Base-by-base conservation (phyloP, 2,797 vertebrate species). In the Mastacembelus armatus region DNA sequence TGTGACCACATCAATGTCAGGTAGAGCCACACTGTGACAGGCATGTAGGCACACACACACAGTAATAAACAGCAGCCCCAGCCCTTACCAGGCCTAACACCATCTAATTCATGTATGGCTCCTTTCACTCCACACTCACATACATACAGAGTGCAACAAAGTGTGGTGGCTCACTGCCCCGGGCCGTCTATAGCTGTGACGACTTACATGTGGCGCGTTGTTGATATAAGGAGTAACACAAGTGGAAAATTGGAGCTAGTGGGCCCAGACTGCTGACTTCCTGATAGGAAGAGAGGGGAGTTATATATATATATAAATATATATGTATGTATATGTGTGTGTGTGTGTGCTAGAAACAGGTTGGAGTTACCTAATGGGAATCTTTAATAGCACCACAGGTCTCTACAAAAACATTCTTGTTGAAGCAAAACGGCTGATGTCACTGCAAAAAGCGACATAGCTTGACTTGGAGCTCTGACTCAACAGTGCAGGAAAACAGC, bases 181-280 rank as follows among this genome's bases (percentile, higher is more conserved):
- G 18, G 68, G 35, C 67, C 32, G 60, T 70, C 84, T 85, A 70
- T 89, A 93, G 88, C 90, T 88, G 91, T 92, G 91, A 92, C 86
- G 90, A 91, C 83, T 88, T 86, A 79, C 86, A 78, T 91, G 89
- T 90, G 89, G 87, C 76, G 71, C 64, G 65, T 68, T 92, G 91
- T 92, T 93, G 89, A 93, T 90, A 89, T 81, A 92, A 92, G 85
- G 84, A 92, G 83, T 81, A 90, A 90, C 86, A 88, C 87, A 89
- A 89, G 87, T 85, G 91, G 91, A 92, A 93, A 91, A 89, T 83
- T 89, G 90, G 80, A 88, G 84, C 81, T 84, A 81, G 72, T 80
- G 85, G 71, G 84, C 89, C n/a, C 90, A 91, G 89, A 92, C 90
- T 82, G 75, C 80, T 80, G 71, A 84, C 89, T 89, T 90, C 89